phyloP scores from a whole-genome alignment of 2,888 invertebrate species.

The Agrotis puta region DNA sequence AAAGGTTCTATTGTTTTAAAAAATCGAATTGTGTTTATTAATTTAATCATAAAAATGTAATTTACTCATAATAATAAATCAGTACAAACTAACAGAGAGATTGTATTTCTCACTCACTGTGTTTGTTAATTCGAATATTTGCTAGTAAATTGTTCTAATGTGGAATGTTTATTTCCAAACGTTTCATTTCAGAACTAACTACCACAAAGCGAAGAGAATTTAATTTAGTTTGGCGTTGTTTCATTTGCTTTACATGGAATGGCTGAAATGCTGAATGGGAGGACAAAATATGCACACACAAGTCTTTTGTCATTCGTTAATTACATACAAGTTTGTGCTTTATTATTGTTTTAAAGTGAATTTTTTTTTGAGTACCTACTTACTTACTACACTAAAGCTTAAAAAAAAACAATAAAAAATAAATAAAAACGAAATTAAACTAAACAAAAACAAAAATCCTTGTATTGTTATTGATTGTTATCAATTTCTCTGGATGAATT shows the following conservation, averaged over 20 bases:
- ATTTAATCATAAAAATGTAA: neutral
- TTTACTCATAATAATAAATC: neutral
- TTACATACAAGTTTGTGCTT: neutral
- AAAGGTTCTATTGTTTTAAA: too few species aligned
- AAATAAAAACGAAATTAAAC: too few species aligned
- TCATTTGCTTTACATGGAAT: conserved; percentile 30
- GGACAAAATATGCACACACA: conserved; percentile 2
- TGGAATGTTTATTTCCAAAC: conserved; percentile 41
- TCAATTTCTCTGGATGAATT: too few species aligned
- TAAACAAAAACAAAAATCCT: too few species aligned
- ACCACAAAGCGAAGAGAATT: conserved; percentile 37
- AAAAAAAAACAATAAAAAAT: too few species aligned
- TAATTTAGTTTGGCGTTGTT: conserved; percentile 41
- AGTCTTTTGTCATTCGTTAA: neutral
- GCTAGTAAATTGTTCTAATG: conserved; percentile 17
- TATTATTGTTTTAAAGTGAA: too few species aligned
- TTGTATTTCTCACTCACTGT: neutral
- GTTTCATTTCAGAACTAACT: conserved; percentile 29
- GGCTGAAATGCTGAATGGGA: conserved; percentile 8
- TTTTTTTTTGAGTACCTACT: too few species aligned
- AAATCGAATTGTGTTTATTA: neutral
- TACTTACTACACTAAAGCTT: too few species aligned
- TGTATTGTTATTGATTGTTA: too few species aligned
- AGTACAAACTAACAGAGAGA: neutral
- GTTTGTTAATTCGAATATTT: conserved; percentile 23